These are phyloP conservation scores for Spilosoma lubricipeda DNA, from an alignment of 2,888 invertebrate genomes.

Conservation along the genomic window DNA sequence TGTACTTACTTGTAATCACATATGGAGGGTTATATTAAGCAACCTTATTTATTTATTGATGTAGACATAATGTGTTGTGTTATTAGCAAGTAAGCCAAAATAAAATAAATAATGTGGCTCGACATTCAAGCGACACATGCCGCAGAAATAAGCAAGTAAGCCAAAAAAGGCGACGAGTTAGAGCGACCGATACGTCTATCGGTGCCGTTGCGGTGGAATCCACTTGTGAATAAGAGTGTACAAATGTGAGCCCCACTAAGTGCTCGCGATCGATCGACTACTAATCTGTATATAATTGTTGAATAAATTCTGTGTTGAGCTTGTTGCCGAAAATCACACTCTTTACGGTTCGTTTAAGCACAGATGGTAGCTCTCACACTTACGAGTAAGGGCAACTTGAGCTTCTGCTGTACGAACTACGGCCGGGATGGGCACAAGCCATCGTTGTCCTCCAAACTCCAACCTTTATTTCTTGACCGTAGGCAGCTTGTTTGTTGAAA, in stretches of 20 bases:
- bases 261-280: constrained; percentile 12
- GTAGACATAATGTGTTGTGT: too few relatives aligned
- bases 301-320: neutral
- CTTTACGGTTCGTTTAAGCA: neutral
- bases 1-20: too few relatives aligned
- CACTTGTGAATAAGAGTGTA: neutral
- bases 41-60: too few relatives aligned
- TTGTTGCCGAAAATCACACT: neutral
- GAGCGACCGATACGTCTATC: neutral
- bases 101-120: neutral
- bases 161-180: neutral
- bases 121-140: neutral
- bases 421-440: too few relatives aligned
- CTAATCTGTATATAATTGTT: constrained; percentile 11
- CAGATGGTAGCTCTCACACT: neutral
- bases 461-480: too few relatives aligned
- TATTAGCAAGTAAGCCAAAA: too few relatives aligned
- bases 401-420: too few relatives aligned
- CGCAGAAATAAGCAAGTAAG: neutral
- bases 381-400: neutral
- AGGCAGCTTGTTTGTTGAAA: too few relatives aligned
- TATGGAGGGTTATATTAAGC: too few relatives aligned
- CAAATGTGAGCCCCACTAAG: constrained; percentile 11
- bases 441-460: too few relatives aligned
- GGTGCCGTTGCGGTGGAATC: neutral